These are phyloP conservation scores for Chloroceryle aenea DNA, from an alignment of 2,113 vertebrate species.

Conservation along the genomic window DNA sequence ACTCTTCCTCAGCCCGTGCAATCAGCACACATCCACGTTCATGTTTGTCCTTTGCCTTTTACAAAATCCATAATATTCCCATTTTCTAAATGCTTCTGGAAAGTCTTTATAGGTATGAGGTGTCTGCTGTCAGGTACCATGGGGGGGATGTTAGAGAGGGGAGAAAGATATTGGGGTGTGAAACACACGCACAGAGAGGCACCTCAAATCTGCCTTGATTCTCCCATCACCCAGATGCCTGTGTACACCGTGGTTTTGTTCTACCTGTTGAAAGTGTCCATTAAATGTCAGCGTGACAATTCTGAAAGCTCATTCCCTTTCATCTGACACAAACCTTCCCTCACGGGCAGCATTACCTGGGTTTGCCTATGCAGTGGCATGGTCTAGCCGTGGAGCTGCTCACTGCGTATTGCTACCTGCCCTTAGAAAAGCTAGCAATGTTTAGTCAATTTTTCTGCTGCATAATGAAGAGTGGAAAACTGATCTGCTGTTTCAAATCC, in stretches of 20 bases:
- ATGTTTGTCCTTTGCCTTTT: neutral
- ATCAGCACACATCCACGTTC: neutral
- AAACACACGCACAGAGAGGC: rapidly evolving
- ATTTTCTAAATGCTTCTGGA: neutral
- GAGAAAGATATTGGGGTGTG: rapidly evolving
- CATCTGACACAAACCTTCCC: neutral
- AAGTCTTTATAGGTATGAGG: neutral
- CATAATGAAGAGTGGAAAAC: conserved; percentile 24
- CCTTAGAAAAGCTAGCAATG: neutral
- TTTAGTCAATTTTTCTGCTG: neutral
- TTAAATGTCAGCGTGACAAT: neutral
- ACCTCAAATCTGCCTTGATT: neutral
- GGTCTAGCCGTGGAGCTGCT: neutral
- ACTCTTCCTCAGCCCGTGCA: neutral
- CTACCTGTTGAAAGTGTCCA: neutral
- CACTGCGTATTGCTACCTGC: neutral
- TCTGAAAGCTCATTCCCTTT: neutral
- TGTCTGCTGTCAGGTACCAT: neutral
- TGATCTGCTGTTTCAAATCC: neutral
- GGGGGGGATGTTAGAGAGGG: rapidly evolving
- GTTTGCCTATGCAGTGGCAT: neutral
- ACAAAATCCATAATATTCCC: neutral
- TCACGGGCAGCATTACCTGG: neutral
- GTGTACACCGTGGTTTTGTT: neutral
- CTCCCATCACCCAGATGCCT: neutral